phyloP scores from a whole-genome alignment of 2,797 vertebrate species.

The Tiaroga cobitis region DNA sequence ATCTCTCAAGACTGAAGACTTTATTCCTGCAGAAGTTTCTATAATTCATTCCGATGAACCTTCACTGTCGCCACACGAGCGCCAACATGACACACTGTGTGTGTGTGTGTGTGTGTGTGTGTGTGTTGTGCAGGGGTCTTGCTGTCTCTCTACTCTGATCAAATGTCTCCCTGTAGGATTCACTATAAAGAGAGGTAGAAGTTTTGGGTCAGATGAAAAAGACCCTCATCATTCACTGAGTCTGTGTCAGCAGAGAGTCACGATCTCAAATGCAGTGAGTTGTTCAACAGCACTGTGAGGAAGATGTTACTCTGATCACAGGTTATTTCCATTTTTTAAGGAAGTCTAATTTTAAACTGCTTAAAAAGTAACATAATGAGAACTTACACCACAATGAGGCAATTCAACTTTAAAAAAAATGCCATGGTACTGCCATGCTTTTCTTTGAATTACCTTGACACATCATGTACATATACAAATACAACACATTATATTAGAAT shows the following conservation, averaged over 20 bases:
- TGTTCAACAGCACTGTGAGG: neutral
- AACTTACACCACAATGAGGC: neutral
- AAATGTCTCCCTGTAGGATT: neutral
- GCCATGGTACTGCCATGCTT: too few species aligned
- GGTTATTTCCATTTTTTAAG: neutral
- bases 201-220: constrained; percentile 7
- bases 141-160: neutral
- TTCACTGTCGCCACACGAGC: neutral
- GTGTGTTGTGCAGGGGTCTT: neutral
- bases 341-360: neutral
- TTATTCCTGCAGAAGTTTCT: neutral
- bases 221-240: neutral
- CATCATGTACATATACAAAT: too few species aligned
- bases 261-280: neutral
- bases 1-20: neutral
- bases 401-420: too few species aligned
- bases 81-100: neutral
- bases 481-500: neutral
- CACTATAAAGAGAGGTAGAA: neutral
- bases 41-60: neutral
- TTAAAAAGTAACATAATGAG: neutral
- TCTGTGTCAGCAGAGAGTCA: neutral
- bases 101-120: neutral
- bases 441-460: too few species aligned
- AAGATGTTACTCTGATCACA: neutral